Evolutionary conservation across 1,140 invertebrate genomes (phyloP).

Genomic region (Luehdorfia chinensis): DNA sequence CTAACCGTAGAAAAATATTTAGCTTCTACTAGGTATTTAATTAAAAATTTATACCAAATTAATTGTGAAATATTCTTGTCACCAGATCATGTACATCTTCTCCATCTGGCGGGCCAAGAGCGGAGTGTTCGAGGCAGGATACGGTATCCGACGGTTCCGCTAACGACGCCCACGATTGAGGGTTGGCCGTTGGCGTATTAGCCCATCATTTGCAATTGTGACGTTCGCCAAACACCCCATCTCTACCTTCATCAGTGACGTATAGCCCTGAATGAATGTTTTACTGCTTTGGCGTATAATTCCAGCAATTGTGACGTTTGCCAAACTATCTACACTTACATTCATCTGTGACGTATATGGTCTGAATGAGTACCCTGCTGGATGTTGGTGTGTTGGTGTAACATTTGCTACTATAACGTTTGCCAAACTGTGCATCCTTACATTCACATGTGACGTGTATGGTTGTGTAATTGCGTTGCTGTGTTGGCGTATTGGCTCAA

Average conservation of each 20-base stretch:
- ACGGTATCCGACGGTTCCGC: constrained; percentile 21
- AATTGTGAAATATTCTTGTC: too few relatives aligned
- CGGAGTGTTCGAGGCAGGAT: constrained; percentile 33
- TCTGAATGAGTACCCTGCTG: too few relatives aligned
- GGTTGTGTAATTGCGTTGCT: too few relatives aligned
- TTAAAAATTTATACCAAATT: too few relatives aligned
- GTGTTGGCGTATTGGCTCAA: too few relatives aligned
- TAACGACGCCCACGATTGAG: constrained; percentile 25
- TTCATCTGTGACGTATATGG: background rate
- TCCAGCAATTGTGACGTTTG: background rate
- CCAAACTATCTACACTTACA: background rate
- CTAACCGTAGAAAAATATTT: too few relatives aligned
- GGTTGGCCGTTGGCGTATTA: background rate
- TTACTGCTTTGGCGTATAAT: too few relatives aligned
- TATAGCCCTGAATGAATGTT: constrained; percentile 2
- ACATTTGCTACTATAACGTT: constrained; percentile 4
- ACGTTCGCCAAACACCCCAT: constrained; percentile 4
- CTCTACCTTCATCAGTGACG: background rate
- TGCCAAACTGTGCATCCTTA: constrained; percentile 10
- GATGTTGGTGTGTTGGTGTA: constrained; percentile 1
- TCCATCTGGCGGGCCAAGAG: constrained; percentile 21
- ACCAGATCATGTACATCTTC: constrained; percentile 42
- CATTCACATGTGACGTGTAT: constrained; percentile 3
- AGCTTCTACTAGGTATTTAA: too few relatives aligned
- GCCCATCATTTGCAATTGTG: constrained; percentile 3